Percentiles rank a stretch among this genome's conserved stretches.
Conservation (phyloP, 1,140 invertebrate genomes). For the Homarus americanus region DNA sequence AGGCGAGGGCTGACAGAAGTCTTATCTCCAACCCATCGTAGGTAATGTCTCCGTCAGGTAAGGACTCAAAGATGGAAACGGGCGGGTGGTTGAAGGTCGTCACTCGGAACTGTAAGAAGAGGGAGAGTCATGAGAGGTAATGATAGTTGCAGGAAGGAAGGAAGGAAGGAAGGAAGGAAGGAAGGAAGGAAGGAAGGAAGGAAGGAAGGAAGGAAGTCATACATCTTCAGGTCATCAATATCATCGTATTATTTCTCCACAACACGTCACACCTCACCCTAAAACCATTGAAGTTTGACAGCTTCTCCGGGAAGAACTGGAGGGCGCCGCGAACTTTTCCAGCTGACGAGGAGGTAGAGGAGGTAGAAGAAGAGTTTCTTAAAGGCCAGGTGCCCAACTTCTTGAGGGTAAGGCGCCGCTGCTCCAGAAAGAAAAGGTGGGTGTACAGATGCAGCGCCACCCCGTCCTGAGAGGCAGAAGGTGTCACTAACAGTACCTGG, state of each 20-base stretch:
- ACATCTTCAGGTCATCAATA: too few species aligned
- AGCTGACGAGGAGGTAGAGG: background rate
- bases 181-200: background rate
- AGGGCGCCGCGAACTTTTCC: background rate
- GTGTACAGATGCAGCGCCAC: background rate
- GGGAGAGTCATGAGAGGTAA: background rate
- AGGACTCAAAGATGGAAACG: conserved; percentile 40
- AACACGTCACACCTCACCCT: background rate
- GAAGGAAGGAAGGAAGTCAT: too few species aligned
- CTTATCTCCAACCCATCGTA: conserved; percentile 64
- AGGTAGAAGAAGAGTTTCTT: too few species aligned
- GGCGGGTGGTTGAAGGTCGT: conserved; percentile 64
- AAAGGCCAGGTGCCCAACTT: background rate
- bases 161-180: background rate
- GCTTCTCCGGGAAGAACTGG: background rate
- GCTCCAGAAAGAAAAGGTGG: background rate
- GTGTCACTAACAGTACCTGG: background rate
- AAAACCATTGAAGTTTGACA: background rate
- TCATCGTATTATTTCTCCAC: too few species aligned
- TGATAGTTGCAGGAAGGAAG: background rate
- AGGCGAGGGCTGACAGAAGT: conserved; percentile 38
- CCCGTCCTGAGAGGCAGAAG: background rate
- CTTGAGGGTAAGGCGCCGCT: background rate
- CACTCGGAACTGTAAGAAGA: conserved; percentile 22
- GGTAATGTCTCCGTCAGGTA: background rate